Evolutionary conservation across 2,888 invertebrate species (phyloP), one percentile per base, ranked within the genome.

Genomic region (Tolmerus cingulatus): DNA sequence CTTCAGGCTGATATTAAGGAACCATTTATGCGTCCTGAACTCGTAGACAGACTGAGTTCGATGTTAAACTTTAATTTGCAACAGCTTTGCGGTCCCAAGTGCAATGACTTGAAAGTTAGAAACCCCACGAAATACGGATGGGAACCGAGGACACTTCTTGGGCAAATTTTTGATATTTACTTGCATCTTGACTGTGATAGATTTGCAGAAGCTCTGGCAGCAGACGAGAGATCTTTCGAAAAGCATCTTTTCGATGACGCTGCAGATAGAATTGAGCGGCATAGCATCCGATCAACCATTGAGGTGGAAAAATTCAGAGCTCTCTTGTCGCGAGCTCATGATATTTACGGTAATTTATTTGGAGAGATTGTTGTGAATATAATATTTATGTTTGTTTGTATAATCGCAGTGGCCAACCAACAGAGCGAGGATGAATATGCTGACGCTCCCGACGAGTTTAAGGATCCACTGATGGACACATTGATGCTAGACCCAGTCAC

Each of bases 1-100:
- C 2, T 88, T 87, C 89, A 92, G 92, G 90, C 96, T 90, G 97
- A 98, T 91, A 98, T 99, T 90, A 96, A 96, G 91, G 97, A 98
- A 91, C 98, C 99, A 74, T 99, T 99, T 93, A 94, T 98, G 90
- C 95, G 97, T 88, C 96, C 98, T 1, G 98, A 98, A 93, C 94
- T 99, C 89, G 98, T 97, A 74, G 98, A 98, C 91, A 94, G 98
- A 86, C 94, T 99, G 87, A 98, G 99, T 87, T 98, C 99, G 87
- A 99, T 99, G 99, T 94, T 99, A 89, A 99, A 99, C 93, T 99
- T 98, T 93, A 99, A 99, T 93, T 94, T 99, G 89, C 97, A 97
- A 91, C 99, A 99, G 92, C 94, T 99, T 82, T 98, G 98, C 92
- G 98, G 99, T 12, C 96, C 98, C 78, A 98, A 98, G 93, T 99